phyloP scores from a whole-genome alignment of 64 coral and sea anemone genomes.

The Stichodactyla helianthus region DNA sequence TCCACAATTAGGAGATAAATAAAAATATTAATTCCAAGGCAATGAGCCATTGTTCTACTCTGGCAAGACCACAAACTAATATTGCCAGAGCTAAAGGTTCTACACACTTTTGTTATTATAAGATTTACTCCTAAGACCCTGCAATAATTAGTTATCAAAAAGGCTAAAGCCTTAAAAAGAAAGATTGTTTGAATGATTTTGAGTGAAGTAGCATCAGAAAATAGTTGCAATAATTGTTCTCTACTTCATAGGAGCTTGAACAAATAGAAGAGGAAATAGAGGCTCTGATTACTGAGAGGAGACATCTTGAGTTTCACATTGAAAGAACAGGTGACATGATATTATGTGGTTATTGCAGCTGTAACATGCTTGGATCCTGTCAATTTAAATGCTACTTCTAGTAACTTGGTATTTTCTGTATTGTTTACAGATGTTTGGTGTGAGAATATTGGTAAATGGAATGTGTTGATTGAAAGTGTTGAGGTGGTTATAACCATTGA shows the following conservation, averaged over 20 bases:
- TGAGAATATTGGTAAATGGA: conserved; percentile 97
- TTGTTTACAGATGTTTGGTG: conserved; percentile 81
- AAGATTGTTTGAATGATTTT: too few relatives aligned
- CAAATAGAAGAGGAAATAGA: conserved; percentile 73
- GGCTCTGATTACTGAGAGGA: conserved; percentile 68
- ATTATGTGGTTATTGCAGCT: background rate
- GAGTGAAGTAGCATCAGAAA: too few relatives aligned
- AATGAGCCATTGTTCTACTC: too few relatives aligned
- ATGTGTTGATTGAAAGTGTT: conserved; percentile 89
- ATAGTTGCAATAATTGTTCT: background rate
- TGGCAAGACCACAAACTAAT: too few relatives aligned
- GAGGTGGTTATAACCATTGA: conserved; percentile 43
- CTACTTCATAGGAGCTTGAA: conserved; percentile 54
- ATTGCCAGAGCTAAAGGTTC: too few relatives aligned
- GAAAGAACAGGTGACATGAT: conserved; percentile 82
- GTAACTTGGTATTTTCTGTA: background rate
- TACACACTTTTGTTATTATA: too few relatives aligned
- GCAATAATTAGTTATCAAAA: too few relatives aligned
- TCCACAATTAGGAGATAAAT: too few relatives aligned
- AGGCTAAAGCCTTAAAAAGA: too few relatives aligned
- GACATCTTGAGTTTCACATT: conserved; percentile 87
- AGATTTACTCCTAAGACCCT: too few relatives aligned
- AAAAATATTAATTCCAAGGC: too few relatives aligned
- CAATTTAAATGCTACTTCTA: too few relatives aligned
- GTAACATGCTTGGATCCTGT: background rate